Base-by-base conservation (phyloP, 2,113 vertebrate species). In the Astatotilapia flaviijosephi region DNA sequence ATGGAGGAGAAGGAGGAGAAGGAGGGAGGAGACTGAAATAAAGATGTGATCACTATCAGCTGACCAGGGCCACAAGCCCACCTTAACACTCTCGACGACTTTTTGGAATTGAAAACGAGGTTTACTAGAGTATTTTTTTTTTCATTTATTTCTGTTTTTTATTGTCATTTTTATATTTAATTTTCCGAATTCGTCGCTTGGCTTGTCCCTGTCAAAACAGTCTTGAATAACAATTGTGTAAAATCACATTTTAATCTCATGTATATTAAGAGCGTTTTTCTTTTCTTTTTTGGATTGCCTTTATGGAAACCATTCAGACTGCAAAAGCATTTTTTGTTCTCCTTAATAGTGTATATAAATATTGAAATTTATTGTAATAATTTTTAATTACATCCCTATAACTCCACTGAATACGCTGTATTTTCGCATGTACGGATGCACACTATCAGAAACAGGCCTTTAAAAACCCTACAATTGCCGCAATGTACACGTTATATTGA, bases 31-130 rank as follows among this genome's bases (percentile, higher is more conserved):
- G 88, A 89, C 40, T 86, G 91, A 87, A 90, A 33, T 95, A 86
- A 93, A 93, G 83, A 73, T 96, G 96, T 96, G 95, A 97, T 96
- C 92, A 77, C 40, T 85, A 94, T 97, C 96, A 97, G 96, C 96
- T 97, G 96, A 97, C 94, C 93, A 3, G 80, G 82, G 94, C 96
- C 94, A 95, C 94, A 92, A 95, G 92, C 68, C 83, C 83, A 62
- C 35, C 51, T 49, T 82, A 79, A 86, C 86, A 83, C 86, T 35
- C 79, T 35, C 82, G 33, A 13, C 19, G 79, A 51, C 82, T 77
- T 19, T 80, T 83, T 65, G n/a, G 14, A 37, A 21, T 80, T 31
- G 55, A 80, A 77, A 70, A 47, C 28, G 13, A 65, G 15, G 4
- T 37, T 58, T 37, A n/a, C 5, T 70, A 12, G n/a, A 68, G 13